Evolutionary conservation across 1,140 invertebrate species (phyloP), one percentile per base, ranked within the genome.

Genomic region (Drosophila sturtevanti): DNA sequence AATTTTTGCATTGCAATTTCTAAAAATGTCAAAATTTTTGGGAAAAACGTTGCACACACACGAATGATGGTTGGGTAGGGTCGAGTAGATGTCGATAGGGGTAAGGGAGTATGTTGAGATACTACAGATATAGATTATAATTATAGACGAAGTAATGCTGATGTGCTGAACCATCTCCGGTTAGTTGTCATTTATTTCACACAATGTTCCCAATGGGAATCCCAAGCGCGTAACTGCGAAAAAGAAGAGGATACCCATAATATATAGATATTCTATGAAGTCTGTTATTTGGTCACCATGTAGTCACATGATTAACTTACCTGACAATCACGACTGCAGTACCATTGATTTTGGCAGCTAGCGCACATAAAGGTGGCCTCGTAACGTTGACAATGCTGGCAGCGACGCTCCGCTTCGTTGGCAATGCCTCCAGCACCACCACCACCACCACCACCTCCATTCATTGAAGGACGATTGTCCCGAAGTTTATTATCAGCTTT

Each of bases 321-420:
- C 95, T 98, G 97, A 91, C 97, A 98, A 78, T 97, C 96, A 60
- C 96, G 92, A 89, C 95, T 96, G 93, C 97, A 98, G 90, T 98
- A 98, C 96, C 96, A 97, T 92, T 97, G 96, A 92, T 96, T 97
- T 59, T 95, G 95, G 90, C 97, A 98, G 21, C 95, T 96, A 61
- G 96, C 96, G 91, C 97, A 98, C 21, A 97, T 95, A 89, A 97
- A 97, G 91, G 96, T 95, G 31, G 96, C 96, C 64, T 95, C 93
- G 73, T 94, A 94, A 38, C 95, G 94, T 44, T 95, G 94, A 91
- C 97, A 97, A 37, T 96, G 95, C 93, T 97, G 96, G 92, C 97
- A 97, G 14, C 34, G 72, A 94, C 92, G 63, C 0, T 55, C 56
- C 6, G 41, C 41, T 21, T 76, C 60, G 0, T 35, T 48, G n/a